Base-by-base conservation (phyloP, 1,140 invertebrate genomes). In the Drosophila sulfurigaster region DNA sequence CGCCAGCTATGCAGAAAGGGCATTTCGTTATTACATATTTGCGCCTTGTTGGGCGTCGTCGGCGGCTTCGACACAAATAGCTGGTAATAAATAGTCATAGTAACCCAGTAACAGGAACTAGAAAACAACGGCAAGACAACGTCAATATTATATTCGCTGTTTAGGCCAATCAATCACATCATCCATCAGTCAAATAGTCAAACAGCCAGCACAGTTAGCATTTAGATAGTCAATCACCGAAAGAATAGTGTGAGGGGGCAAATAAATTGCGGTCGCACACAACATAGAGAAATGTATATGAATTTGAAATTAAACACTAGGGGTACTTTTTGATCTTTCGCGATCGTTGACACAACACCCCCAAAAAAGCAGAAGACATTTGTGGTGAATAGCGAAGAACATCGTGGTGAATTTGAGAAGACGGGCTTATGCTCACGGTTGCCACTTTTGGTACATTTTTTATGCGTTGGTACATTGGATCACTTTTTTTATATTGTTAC, bases 81-180 rank as follows among this genome's bases (percentile, higher is more conserved):
- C 77, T 71, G 77, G 77, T 69, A 79, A 69, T 82, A 86, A 86
- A 88, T 80, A 87, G 83, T 75, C 83, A 78, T 78, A 88, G 80
- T 80, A 89, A 88, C 75, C 66, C 43, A 58, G 43, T 57, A 20
- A 25, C 20, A 25, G 20, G 20, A 25, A 25, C 20, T 25, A 3
- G 20, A 25, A 66, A 69, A 64, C 72, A 67, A 51, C 45, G 5
- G 28, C 20, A 38, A 52, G 13, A 10, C 35, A 38, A 38, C 38
- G 32, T 73, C 63, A 86, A 81, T 25, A 10, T 71, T 54, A 73
- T 85, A 65, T 85, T 75, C 67, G 76, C 58, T 66, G 62, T 64
- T 69, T 71, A 57, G 71, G 67, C 52, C 82, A 82, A 89, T 89
- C 83, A 78, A 89, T 89, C 85, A 89, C 66, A 70, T 72, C 63